Conservation (phyloP, 2,113 vertebrate genomes). For the Ptilorrhoa leucosticta region DNA sequence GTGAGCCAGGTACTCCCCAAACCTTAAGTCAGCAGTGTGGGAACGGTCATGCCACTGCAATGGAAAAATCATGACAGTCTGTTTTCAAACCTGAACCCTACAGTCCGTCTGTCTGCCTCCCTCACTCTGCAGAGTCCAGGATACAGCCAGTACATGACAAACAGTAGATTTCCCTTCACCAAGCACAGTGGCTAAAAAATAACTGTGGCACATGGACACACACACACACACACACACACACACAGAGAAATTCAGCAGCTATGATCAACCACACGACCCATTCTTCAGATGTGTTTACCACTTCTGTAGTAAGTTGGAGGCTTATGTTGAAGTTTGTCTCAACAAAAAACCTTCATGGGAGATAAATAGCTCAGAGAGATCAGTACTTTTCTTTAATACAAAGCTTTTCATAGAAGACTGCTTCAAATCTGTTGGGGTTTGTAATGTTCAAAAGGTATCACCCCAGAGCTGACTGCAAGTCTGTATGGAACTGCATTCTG, state of each 20-base stretch:
- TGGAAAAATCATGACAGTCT: neutral
- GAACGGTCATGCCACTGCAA: fast-evolving
- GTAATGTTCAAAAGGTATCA: neutral
- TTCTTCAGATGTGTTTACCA: neutral
- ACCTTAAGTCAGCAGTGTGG: neutral
- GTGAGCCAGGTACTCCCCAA: neutral
- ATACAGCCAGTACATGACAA: neutral
- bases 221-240: neutral
- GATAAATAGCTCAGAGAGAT: neutral
- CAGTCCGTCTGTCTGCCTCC: fast-evolving
- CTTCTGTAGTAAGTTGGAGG: neutral
- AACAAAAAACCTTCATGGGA: neutral
- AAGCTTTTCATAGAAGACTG: neutral
- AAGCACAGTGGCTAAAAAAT: neutral
- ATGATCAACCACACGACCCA: fast-evolving
- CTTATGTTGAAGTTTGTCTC: neutral
- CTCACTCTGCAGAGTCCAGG: neutral
- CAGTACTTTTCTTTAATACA: neutral
- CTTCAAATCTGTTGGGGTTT: neutral
- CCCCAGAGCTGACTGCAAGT: neutral
- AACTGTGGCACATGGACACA: neutral
- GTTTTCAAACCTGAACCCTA: neutral
- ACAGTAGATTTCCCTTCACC: neutral
- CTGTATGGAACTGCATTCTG: neutral
- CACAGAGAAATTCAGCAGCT: neutral